Evolutionary conservation across 2,113 vertebrate species (phyloP).

Genomic region (Phalacrocorax carbo): DNA sequence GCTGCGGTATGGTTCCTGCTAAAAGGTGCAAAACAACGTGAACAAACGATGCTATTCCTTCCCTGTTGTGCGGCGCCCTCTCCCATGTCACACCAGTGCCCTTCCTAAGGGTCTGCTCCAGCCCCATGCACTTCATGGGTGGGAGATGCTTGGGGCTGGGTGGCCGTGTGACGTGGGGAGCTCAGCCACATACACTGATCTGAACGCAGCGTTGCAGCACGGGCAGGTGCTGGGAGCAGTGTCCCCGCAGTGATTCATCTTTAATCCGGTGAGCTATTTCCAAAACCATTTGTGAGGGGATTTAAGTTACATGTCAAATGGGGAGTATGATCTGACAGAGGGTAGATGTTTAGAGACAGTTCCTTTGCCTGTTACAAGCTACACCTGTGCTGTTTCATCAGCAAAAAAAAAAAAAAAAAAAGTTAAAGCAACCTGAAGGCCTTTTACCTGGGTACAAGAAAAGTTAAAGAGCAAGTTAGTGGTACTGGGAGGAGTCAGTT

Average conservation of each 20-base stretch:
- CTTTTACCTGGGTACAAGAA: background rate
- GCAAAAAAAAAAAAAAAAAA: background rate
- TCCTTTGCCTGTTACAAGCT: background rate
- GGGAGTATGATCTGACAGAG: background rate
- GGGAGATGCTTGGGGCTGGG: background rate
- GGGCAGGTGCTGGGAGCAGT: background rate
- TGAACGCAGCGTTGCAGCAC: background rate
- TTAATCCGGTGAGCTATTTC: background rate
- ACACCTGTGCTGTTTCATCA: background rate
- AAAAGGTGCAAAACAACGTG: background rate
- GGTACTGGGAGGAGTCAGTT: background rate
- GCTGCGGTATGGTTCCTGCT: background rate
- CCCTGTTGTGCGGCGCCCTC: background rate
- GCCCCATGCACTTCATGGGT: background rate
- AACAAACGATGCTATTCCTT: background rate
- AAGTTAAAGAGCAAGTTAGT: background rate
- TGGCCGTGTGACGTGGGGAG: fast-evolving
- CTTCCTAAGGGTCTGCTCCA: background rate
- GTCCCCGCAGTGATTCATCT: background rate
- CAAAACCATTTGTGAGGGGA: background rate
- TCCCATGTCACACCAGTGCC: background rate
- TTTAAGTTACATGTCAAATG: background rate
- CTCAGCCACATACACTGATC: background rate
- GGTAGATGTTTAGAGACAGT: background rate
- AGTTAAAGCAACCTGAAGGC: background rate